Evolutionary conservation across 1,140 invertebrate genomes (phyloP).

Genomic region (Drosophila tristis): DNA sequence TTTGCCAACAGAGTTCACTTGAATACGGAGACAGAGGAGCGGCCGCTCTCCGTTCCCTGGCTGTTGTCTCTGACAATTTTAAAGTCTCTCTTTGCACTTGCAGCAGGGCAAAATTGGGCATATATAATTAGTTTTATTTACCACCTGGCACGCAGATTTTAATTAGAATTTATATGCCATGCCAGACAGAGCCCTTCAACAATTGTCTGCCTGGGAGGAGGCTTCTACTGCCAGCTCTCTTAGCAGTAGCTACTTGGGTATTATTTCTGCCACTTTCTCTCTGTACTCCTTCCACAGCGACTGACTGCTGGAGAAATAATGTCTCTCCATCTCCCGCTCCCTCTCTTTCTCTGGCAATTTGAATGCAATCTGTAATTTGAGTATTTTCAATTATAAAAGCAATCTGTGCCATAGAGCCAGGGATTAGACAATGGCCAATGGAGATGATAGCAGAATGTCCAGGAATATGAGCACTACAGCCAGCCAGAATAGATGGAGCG

Average conservation of each 20-base stretch:
- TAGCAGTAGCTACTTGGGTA: conserved; percentile 5
- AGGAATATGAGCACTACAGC: no score
- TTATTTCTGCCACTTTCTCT: conserved; percentile 8
- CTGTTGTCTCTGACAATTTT: conserved; percentile 41
- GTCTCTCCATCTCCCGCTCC: no score
- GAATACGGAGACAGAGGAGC: background rate
- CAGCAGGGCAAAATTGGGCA: conserved; percentile 45
- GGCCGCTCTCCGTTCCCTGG: background rate
- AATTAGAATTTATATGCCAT: conserved; percentile 73
- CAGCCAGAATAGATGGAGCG: no score
- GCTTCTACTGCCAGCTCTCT: conserved; percentile 1
- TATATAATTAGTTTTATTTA: conserved; percentile 80
- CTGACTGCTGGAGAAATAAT: no score
- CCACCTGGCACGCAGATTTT: conserved; percentile 75
- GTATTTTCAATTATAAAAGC: conserved; percentile 76
- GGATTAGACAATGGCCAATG: no score
- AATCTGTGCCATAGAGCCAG: conserved; percentile 44
- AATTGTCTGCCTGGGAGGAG: background rate
- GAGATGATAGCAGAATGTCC: no score
- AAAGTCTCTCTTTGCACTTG: conserved; percentile 37
- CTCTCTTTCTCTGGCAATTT: conserved; percentile 1
- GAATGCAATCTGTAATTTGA: conserved; percentile 61
- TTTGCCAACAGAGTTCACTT: conserved; percentile 56
- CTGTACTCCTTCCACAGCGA: conserved; percentile 9
- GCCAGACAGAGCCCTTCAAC: background rate